These are phyloP conservation scores for Drosophila recens DNA, from an alignment of 2,888 invertebrate species.

Conservation along the genomic window DNA sequence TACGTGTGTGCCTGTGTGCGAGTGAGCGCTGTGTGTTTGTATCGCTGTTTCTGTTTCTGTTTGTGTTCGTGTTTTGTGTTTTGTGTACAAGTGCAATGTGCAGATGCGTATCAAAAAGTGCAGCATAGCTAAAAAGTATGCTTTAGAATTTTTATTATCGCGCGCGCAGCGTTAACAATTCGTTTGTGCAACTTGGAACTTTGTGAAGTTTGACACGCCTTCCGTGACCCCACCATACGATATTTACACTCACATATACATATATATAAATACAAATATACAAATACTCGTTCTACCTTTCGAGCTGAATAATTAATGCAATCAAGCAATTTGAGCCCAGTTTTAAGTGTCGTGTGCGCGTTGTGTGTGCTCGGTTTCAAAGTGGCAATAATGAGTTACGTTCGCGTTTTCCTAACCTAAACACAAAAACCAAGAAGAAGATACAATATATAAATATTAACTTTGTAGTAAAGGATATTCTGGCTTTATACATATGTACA, in stretches of 20 bases:
- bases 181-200: slow-evolving; percentile 49
- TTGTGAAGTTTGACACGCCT: slow-evolving; percentile 63
- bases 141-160: slow-evolving; percentile 68
- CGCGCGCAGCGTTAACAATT: slow-evolving; percentile 48
- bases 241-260: slow-evolving; percentile 3
- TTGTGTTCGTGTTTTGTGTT: slow-evolving; percentile 16
- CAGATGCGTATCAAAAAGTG: slow-evolving; percentile 54
- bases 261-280: slow-evolving; percentile 6
- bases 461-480: slow-evolving; percentile 9
- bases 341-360: slow-evolving; percentile 50
- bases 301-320: slow-evolving; percentile 79
- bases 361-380: slow-evolving; percentile 63
- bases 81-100: slow-evolving; percentile 25
- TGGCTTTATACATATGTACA: slow-evolving; percentile 14
- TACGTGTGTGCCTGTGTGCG: slow-evolving; percentile 22
- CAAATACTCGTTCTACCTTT: slow-evolving; percentile 31
- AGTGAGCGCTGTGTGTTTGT: slow-evolving; percentile 1
- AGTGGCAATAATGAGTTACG: slow-evolving; percentile 39
- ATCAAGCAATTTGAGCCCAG: slow-evolving; percentile 72
- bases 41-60: slow-evolving; percentile 13
- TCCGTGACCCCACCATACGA: slow-evolving; percentile 51
- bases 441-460: slow-evolving; percentile 2
- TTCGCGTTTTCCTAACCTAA: slow-evolving; percentile 25
- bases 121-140: slow-evolving; percentile 79
- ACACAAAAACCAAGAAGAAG: background rate